These are phyloP conservation scores for Ptilodon capucinus DNA, from an alignment of 2,888 invertebrate species.

Conservation along the genomic window DNA sequence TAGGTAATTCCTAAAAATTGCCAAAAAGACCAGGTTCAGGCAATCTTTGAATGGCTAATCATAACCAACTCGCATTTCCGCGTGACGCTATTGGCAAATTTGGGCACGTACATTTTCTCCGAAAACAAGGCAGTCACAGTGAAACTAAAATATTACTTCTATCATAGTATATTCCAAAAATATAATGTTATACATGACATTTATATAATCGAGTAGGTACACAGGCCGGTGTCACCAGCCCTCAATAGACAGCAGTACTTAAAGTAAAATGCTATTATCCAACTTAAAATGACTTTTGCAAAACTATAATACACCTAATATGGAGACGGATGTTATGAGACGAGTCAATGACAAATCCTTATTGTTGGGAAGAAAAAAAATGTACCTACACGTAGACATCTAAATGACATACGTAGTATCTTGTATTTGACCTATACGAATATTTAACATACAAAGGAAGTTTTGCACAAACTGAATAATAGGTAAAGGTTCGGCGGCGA, in stretches of 20 bases:
- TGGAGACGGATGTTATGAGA: not conserved
- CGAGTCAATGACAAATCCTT: not conserved
- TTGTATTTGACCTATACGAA: no score
- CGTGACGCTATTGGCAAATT: no score
- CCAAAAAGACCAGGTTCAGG: no score
- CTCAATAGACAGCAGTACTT: conserved; percentile 33
- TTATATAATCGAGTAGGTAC: conserved; percentile 54
- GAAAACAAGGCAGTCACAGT: conserved; percentile 16
- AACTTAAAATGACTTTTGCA: conserved; percentile 28
- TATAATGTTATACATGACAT: conserved; percentile 77
- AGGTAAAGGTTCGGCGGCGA: no score
- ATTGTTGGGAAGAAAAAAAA: not conserved
- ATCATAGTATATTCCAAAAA: conserved; percentile 80
- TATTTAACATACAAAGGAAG: no score
- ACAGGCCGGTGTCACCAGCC: conserved; percentile 25
- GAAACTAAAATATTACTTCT: conserved; percentile 47
- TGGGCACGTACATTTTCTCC: not conserved
- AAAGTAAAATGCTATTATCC: conserved; percentile 30
- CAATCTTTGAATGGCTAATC: no score
- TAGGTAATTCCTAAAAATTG: no score
- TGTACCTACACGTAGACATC: no score
- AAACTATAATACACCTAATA: conserved; percentile 27
- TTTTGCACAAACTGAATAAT: no score
- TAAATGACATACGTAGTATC: no score
- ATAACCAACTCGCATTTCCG: no score